Conservation (phyloP, 2,888 invertebrate genomes). For the Candidula unifasciata region DNA sequence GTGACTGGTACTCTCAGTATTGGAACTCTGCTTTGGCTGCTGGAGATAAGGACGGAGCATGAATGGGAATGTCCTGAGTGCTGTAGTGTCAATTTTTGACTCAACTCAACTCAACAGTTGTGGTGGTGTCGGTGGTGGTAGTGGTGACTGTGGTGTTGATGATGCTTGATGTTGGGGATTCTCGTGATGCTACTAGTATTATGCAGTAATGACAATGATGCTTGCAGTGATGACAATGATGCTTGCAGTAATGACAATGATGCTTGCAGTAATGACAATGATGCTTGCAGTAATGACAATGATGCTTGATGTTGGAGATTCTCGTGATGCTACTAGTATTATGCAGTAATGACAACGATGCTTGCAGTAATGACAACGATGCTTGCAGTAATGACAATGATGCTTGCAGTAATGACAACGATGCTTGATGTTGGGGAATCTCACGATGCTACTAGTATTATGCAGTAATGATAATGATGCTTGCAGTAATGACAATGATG, state of each 20-base stretch:
- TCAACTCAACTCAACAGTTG: too few species aligned
- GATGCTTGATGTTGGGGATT: background rate
- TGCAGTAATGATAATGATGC: background rate
- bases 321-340: background rate
- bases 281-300: too few species aligned
- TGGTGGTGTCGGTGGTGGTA: too few species aligned
- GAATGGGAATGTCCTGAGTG: too few species aligned
- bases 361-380: background rate
- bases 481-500: background rate
- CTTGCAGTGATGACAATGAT: background rate
- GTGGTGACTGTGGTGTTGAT: too few species aligned
- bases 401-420: background rate
- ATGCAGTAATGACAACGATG: background rate
- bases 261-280: too few species aligned
- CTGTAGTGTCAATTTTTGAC: too few species aligned
- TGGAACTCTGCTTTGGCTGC: too few species aligned
- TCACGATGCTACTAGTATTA: background rate
- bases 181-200: background rate
- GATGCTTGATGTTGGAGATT: background rate
- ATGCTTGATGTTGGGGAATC: background rate
- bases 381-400: background rate
- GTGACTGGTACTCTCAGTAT: too few species aligned
- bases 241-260: background rate
- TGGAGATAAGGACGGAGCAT: too few species aligned
- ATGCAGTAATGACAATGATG: background rate